Conservation (phyloP, 1,140 invertebrate species). For the Pissodes strobi region DNA sequence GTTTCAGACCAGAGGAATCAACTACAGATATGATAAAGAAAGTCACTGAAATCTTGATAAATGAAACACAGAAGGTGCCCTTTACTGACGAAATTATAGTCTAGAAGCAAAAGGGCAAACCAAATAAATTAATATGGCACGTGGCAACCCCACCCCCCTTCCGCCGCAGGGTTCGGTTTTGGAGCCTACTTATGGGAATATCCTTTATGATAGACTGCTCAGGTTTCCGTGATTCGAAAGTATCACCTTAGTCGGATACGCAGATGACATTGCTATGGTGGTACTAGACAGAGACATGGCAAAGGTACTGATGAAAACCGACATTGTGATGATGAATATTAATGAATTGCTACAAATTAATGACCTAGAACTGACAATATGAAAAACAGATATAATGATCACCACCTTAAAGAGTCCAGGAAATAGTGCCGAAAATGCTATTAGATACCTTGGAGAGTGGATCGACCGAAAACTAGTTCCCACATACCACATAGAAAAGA, state of each 20-base stretch:
- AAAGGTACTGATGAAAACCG: not conserved
- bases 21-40: no score
- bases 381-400: not conserved
- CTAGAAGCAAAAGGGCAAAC: slow-evolving; percentile 31
- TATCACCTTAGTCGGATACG: not conserved
- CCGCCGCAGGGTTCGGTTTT: slow-evolving; percentile 58
- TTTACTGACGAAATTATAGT: slow-evolving; percentile 39
- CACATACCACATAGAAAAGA: not conserved
- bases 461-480: not conserved
- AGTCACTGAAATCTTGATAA: no score
- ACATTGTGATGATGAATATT: not conserved
- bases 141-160: slow-evolving; percentile 57
- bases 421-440: not conserved
- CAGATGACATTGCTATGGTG: not conserved
- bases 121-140: slow-evolving; percentile 40
- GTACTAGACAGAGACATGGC: not conserved
- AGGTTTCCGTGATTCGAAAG: not conserved
- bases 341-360: not conserved
- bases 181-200: slow-evolving; percentile 53
- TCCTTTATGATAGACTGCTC: not conserved
- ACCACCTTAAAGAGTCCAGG: no score
- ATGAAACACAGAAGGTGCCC: slow-evolving; percentile 17
- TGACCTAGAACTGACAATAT: not conserved
- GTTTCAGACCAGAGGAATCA: no score
- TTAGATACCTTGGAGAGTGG: not conserved